These are phyloP conservation scores for Macquaria australasica DNA, from an alignment of 2,113 vertebrate species.

Conservation along the genomic window DNA sequence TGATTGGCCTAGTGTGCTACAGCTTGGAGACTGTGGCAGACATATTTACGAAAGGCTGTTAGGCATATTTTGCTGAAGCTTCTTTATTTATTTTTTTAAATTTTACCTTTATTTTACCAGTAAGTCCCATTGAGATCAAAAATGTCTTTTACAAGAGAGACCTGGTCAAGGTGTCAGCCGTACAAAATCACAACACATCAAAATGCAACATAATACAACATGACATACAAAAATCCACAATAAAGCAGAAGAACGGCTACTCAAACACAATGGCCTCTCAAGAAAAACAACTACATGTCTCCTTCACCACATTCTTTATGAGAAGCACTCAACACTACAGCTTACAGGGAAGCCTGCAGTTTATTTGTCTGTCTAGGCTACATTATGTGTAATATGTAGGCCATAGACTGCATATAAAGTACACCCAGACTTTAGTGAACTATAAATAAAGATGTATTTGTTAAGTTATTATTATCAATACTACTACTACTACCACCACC, in stretches of 20 bases:
- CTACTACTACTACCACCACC: not conserved
- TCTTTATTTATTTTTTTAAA: too few relatives aligned
- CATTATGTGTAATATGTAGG: not conserved
- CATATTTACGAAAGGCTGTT: slow-evolving; percentile 35
- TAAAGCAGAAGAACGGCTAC: too few relatives aligned
- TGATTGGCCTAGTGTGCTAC: slow-evolving; percentile 64
- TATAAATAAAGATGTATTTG: not conserved
- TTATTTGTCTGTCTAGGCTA: not conserved
- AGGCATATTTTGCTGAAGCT: slow-evolving; percentile 22
- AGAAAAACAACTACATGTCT: too few relatives aligned
- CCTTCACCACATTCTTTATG: too few relatives aligned
- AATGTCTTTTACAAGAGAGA: too few relatives aligned
- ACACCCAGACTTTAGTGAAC: not conserved
- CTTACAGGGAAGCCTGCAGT: not conserved
- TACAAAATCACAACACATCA: too few relatives aligned
- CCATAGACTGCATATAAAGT: not conserved
- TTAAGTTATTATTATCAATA: slow-evolving; percentile 3
- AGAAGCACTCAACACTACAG: not conserved
- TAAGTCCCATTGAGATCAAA: too few relatives aligned
- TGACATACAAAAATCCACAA: too few relatives aligned
- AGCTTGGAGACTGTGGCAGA: slow-evolving; percentile 21
- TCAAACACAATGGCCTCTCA: too few relatives aligned
- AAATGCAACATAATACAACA: too few relatives aligned
- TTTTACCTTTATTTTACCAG: too few relatives aligned
- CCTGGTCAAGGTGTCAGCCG: too few relatives aligned